Base-by-base conservation (phyloP, 1,140 invertebrate species). In the Drosophila subpulchrella region DNA sequence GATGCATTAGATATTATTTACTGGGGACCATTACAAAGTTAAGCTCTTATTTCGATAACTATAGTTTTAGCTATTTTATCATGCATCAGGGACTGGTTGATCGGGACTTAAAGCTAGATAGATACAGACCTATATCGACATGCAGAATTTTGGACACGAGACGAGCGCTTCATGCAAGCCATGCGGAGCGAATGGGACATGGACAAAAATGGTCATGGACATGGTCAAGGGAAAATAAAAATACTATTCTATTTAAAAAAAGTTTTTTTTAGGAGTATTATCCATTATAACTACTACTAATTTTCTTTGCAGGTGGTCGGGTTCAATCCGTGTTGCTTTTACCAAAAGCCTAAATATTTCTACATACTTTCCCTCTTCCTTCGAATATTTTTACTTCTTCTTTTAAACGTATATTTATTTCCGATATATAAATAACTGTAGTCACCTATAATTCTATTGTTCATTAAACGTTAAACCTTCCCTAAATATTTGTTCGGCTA, bases 131-230 rank as follows among this genome's bases (percentile, higher is more conserved):
- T 73, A 42, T 30, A 50, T 62, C 27, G 46, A 30, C 73, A 82
- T 83, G 80, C 80, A 42, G 20, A 30, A 50, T 48, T 41, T 17
- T 32, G 57, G 83, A 85, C 82, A 82, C 44, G 32, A 41, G 54
- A 85, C 83, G 65, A 82, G 74, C 60, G 75, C 53, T 50, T 60
- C 47, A 68, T 66, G 83, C 82, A 78, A 82, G 83, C 75, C 83
- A 85, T 71, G 83, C 83, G 44, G 27, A 39, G 32, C 32, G 54
- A 42, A 85, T 78, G 82, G 75, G 41, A 59, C 24, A 42, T 44
- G 46, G 53, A 83, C 75, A 67, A 24, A 46, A 51, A n/a, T n/a
- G n/a, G n/a, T n/a, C n/a, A n/a, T n/a, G n/a, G n/a, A n/a, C n/a
- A n/a, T n/a, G n/a, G 10, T 13, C 20, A 1, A 32, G 13, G 10